These are phyloP conservation scores for Steinernema feltiae DNA, from an alignment of 1,140 invertebrate genomes.

Conservation along the genomic window DNA sequence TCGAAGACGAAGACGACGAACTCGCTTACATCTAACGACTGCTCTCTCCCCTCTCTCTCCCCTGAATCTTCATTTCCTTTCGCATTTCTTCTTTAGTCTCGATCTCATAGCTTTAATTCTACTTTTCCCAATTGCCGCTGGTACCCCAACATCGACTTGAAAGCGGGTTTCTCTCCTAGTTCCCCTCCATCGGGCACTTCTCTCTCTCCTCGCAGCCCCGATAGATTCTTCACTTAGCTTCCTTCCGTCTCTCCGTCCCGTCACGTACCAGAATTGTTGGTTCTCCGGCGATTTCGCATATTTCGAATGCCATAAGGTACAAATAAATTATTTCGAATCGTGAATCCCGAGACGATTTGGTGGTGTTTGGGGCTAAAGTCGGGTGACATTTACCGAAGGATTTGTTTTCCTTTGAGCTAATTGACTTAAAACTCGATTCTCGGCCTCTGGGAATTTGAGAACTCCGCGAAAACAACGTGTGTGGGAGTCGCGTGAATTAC, in stretches of 20 bases:
- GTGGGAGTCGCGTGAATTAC: no score
- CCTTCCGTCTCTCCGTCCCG: neutral
- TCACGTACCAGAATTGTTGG: slow-evolving; percentile 1
- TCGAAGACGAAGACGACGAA: neutral
- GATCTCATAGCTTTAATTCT: slow-evolving; percentile 12
- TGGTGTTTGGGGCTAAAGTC: neutral
- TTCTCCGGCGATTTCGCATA: neutral
- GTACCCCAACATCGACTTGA: neutral
- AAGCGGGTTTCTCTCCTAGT: slow-evolving; percentile 7
- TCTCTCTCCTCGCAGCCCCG: neutral
- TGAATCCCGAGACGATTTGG: no score
- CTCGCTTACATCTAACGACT: neutral
- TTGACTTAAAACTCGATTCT: neutral
- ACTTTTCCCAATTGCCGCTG: neutral
- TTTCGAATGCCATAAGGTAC: slow-evolving; percentile 7
- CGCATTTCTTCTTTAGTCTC: neutral
- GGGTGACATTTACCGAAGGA: no score
- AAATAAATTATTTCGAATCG: slow-evolving; percentile 11
- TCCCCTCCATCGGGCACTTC: neutral
- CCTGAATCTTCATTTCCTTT: neutral
- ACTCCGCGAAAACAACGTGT: no score
- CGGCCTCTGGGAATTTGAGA: neutral
- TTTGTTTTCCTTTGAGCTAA: neutral
- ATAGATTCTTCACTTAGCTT: neutral
- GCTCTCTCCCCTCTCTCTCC: neutral